These are phyloP conservation scores for Machimus rusticus DNA, from an alignment of 2,888 invertebrate genomes.

Conservation along the genomic window DNA sequence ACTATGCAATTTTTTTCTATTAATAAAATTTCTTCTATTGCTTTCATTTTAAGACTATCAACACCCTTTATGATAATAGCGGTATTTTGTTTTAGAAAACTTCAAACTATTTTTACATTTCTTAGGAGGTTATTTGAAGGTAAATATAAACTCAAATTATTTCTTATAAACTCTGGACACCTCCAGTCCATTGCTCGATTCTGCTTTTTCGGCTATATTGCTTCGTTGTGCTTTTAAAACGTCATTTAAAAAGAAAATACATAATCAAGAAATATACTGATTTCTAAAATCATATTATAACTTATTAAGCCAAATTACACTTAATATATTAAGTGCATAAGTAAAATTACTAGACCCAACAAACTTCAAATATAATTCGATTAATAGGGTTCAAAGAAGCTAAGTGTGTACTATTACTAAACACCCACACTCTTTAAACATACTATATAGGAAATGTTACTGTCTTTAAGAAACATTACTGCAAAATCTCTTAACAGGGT, in stretches of 20 bases:
- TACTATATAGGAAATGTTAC: no score
- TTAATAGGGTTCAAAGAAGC: no score
- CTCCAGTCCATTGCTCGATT: not conserved
- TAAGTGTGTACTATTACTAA: no score
- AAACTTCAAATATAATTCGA: no score
- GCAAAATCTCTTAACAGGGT: not conserved
- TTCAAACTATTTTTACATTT: slow-evolving; percentile 2
- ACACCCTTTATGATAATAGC: not conserved
- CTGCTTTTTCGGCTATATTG: not conserved
- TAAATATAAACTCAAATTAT: not conserved
- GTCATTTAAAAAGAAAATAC: not conserved
- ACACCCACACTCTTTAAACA: no score
- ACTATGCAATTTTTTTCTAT: not conserved
- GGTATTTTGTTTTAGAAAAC: slow-evolving; percentile 16
- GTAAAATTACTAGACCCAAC: no score
- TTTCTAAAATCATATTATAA: not conserved
- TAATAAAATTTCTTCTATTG: not conserved
- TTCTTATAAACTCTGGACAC: not conserved
- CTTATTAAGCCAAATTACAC: not conserved
- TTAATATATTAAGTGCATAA: no score
- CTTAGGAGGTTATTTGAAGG: slow-evolving; percentile 6
- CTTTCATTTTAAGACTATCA: not conserved
- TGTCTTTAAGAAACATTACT: no score
- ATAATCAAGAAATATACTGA: not conserved
- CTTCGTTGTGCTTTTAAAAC: not conserved